Percentiles rank a stretch among this genome's conserved stretches.
phyloP scores from a whole-genome alignment of 2,113 vertebrate species.

The Gallinago paraguaiae region DNA sequence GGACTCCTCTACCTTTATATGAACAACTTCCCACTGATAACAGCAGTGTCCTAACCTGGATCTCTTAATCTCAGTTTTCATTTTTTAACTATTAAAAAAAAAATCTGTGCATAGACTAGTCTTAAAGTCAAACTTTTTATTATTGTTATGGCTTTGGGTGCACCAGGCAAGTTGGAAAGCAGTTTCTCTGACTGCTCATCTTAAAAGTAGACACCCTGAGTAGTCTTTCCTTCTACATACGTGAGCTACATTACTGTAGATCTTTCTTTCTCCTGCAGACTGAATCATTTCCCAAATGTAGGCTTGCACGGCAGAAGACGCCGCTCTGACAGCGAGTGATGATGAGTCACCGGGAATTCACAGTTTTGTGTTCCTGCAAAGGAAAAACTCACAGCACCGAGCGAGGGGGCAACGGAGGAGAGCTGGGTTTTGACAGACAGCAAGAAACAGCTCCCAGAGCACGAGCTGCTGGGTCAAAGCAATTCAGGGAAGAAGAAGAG shows the following conservation, averaged over 20 bases:
- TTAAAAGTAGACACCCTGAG: not conserved
- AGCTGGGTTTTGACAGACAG: not conserved
- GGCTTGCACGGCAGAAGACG: slow-evolving; percentile 50
- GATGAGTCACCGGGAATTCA: slow-evolving; percentile 68
- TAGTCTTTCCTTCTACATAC: not conserved
- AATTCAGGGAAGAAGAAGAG: not conserved
- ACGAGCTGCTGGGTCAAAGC: not conserved
- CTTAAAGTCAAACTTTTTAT: not conserved
- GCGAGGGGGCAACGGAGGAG: not conserved
- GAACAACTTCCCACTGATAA: not conserved
- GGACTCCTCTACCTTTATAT: not conserved
- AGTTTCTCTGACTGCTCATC: not conserved
- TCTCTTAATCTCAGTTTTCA: not conserved
- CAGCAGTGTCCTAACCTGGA: not conserved
- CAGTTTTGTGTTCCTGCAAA: slow-evolving; percentile 56
- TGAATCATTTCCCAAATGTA: slow-evolving; percentile 69
- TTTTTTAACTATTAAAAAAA: not conserved
- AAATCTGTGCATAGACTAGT: not conserved
- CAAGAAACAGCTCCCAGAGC: not conserved
- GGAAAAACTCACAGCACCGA: slow-evolving; percentile 2
- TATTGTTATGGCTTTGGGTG: not conserved
- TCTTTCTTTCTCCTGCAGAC: slow-evolving; percentile 54
- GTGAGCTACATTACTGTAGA: slow-evolving; percentile 37
- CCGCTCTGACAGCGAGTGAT: slow-evolving; percentile 53
- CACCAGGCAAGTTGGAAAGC: not conserved